phyloP scores from a whole-genome alignment of 2,113 vertebrate species.

The Tupaia tana region DNA sequence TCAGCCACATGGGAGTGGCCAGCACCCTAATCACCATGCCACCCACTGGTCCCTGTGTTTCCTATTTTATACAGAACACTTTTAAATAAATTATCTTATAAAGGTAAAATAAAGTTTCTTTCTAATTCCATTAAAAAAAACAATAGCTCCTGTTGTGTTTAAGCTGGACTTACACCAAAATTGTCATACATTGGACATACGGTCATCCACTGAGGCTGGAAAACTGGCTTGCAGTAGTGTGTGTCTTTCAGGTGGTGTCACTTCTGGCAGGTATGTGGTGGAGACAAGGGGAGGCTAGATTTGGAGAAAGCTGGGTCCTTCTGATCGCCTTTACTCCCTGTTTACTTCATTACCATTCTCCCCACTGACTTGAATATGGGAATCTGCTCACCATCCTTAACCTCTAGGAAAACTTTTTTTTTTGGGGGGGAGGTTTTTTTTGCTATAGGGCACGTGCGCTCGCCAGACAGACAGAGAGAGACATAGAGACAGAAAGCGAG shows the following conservation, averaged over 20 bases:
- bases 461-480: too few species aligned
- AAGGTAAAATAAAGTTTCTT: background rate
- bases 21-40: too few species aligned
- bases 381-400: slow-evolving; percentile 85
- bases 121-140: background rate
- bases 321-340: slow-evolving; percentile 45
- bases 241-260: background rate
- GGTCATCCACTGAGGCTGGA: background rate
- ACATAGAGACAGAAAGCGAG: background rate
- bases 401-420: slow-evolving; percentile 86
- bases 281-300: background rate
- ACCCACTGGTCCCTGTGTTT: too few species aligned
- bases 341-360: background rate
- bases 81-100: slow-evolving; percentile 12
- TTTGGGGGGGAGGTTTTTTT: too few species aligned
- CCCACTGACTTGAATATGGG: slow-evolving; percentile 57
- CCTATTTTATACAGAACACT: slow-evolving; percentile 28
- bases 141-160: background rate
- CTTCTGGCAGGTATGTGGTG: too few species aligned
- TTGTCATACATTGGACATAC: background rate
- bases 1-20: too few species aligned
- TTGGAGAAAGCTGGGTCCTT: background rate
- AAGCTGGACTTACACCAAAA: background rate
- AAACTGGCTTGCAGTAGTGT: background rate
- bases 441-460: too few species aligned